These are phyloP conservation scores for Raja brachyura DNA, from an alignment of 2,113 vertebrate genomes.

Conservation along the genomic window DNA sequence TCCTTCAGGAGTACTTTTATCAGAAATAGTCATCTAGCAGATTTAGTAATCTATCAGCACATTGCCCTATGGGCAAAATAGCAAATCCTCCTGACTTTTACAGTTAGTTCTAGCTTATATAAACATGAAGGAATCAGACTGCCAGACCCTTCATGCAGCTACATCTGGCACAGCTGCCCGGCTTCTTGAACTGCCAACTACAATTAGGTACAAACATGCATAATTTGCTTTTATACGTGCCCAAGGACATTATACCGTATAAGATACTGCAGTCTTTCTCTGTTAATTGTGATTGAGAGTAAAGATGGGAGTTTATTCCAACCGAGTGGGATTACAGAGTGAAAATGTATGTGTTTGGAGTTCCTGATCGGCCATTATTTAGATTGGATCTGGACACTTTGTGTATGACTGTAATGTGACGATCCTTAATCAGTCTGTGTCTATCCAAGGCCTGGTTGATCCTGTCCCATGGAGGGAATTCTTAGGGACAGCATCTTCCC, in stretches of 20 bases:
- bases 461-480: too few relatives aligned
- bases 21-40: neutral
- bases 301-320: neutral
- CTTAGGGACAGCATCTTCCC: too few relatives aligned
- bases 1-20: too few relatives aligned
- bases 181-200: neutral
- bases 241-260: neutral
- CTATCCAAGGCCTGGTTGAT: too few relatives aligned
- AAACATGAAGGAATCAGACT: neutral
- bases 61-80: neutral
- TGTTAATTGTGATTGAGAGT: neutral
- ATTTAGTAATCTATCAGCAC: neutral
- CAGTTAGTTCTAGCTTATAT: neutral
- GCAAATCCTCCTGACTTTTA: neutral
- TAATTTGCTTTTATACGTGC: neutral
- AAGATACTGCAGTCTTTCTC: neutral
- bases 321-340: neutral
- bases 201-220: neutral
- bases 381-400: too few relatives aligned
- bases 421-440: too few relatives aligned
- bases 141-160: neutral
- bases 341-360: neutral
- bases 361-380: neutral
- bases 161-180: neutral
- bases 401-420: too few relatives aligned